These are phyloP conservation scores for Haemorhous mexicanus DNA, from an alignment of 2,113 vertebrate species.

Conservation along the genomic window DNA sequence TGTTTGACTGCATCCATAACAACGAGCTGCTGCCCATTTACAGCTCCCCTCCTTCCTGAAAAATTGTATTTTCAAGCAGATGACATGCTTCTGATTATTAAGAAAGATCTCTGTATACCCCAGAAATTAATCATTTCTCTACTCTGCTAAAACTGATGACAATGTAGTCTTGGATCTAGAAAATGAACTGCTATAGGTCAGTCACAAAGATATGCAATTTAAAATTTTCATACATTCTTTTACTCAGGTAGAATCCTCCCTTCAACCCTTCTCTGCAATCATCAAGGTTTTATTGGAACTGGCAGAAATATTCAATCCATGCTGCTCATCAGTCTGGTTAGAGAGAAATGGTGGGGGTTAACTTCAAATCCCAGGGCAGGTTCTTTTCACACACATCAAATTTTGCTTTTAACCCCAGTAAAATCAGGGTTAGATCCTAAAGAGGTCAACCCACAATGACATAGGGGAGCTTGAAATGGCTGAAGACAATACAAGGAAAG, in stretches of 20 bases:
- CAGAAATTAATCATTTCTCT: background rate
- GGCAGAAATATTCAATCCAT: background rate
- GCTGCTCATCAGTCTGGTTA: background rate
- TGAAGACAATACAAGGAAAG: background rate
- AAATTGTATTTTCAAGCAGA: background rate
- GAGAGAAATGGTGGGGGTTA: background rate
- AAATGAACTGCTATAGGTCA: background rate
- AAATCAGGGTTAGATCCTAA: background rate
- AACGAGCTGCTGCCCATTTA: background rate
- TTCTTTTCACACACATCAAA: background rate
- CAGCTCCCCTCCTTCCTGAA: background rate
- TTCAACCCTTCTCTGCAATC: background rate
- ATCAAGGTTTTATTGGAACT: background rate
- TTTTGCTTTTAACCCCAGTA: background rate
- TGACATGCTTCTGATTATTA: background rate
- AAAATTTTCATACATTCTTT: background rate
- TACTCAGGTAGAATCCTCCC: background rate
- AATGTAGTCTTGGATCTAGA: background rate
- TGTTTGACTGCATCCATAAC: background rate
- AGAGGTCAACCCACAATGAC: background rate
- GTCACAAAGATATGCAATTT: background rate
- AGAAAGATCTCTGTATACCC: background rate
- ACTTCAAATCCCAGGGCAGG: background rate
- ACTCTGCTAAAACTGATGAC: background rate
- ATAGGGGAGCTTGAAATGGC: background rate